Base-by-base conservation (phyloP, 2,888 invertebrate genomes). In the Parnassius glacialis region DNA sequence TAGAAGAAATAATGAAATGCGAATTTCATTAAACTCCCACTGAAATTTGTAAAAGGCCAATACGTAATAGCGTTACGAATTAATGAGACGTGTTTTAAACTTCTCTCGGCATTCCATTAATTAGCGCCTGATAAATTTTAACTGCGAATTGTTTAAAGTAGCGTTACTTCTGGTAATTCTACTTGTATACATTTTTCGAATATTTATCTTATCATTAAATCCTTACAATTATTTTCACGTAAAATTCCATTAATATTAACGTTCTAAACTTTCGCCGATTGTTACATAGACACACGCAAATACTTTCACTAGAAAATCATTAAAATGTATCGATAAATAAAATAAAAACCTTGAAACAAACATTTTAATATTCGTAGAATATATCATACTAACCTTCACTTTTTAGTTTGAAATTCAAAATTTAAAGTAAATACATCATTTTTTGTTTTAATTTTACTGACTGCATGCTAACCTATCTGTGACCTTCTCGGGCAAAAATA, bases 81-180 rank as follows among this genome's bases (percentile, higher is more conserved):
- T 79, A 79, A 78, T 76, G 79, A 75, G 76, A 76, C 75, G 74
- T 77, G 76, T 72, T 74, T 72, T 73, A 78, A 77, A 77, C 75
- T 74, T 74, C 75, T 74, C 74, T 76, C 77, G 70, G 75, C 71
- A 74, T 75, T 80, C 72, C 75, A 78, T 81, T 76, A 81, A 82
- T 82, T 80, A 82, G 73, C 72, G 72, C 71, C 71, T 76, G 74
- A 75, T 77, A 67, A 71, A 73, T 73, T 74, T 70, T 66, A 70
- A 60, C 61, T 53, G 59, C 59, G 59, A 59, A 64, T 64, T 64
- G 63, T 64, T 63, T 59, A 64, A 64, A 62, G 62, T 62, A 55
- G 55, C 62, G 41, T 55, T 62, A 54, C 58, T 59, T 44, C 54
- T 44, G 58, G 54, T 51, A 59, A 62, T 59, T 59, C 56, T 51